Conservation (phyloP, 2,113 vertebrate genomes). For the Gymnogyps californianus region DNA sequence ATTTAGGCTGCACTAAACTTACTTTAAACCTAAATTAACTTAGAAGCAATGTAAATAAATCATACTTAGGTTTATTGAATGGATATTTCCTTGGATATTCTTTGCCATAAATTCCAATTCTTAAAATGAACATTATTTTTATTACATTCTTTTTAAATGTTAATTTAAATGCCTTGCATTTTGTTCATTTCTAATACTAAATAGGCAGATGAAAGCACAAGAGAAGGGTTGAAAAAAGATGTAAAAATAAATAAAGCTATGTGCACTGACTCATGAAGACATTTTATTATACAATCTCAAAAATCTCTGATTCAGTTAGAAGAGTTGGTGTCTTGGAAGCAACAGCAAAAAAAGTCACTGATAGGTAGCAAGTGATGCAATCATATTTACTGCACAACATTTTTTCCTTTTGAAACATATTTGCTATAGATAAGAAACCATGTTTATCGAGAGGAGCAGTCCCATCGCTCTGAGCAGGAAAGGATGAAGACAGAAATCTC, state of each 20-base stretch:
- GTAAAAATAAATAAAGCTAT: not conserved
- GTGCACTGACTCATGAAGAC: not conserved
- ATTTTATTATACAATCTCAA: not conserved
- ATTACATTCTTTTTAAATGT: not conserved
- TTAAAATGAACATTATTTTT: not conserved
- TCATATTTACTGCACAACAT: not conserved
- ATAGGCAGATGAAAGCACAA: not conserved
- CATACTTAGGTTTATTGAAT: not conserved
- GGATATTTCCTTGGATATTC: not conserved
- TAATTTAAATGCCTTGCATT: not conserved
- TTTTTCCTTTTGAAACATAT: slow-evolving; percentile 40
- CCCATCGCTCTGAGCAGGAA: slow-evolving; percentile 62
- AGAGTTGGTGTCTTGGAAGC: not conserved
- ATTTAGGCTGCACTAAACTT: not conserved
- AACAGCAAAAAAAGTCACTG: not conserved
- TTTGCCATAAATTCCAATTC: not conserved
- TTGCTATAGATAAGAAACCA: slow-evolving; percentile 70
- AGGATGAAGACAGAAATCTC: slow-evolving; percentile 74
- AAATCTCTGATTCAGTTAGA: not conserved
- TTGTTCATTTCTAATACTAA: not conserved
- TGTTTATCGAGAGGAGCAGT: slow-evolving; percentile 56
- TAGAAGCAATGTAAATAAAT: slow-evolving; percentile 2
- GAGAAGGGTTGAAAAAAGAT: not conserved
- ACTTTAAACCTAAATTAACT: not conserved
- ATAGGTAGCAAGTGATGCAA: slow-evolving; percentile 11